Evolutionary conservation across 2,797 vertebrate genomes (phyloP).

Genomic region (Potorous gilbertii): DNA sequence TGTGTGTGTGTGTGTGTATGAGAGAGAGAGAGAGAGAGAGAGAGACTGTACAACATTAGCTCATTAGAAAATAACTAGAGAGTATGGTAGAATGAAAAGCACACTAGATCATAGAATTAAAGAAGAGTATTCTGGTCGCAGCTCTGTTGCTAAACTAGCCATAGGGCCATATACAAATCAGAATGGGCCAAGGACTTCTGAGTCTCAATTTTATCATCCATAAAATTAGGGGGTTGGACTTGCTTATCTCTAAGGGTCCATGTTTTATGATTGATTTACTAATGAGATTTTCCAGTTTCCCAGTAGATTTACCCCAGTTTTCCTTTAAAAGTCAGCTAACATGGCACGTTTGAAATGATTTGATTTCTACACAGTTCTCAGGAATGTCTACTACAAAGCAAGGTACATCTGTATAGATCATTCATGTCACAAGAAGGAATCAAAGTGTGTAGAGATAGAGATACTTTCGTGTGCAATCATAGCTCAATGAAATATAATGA

Average conservation of each 20-base stretch:
- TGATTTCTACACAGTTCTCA: conserved; percentile 1
- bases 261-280: neutral
- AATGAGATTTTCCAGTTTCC: neutral
- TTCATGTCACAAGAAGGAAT: neutral
- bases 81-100: neutral
- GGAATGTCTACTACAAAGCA: conserved; percentile 11
- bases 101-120: neutral
- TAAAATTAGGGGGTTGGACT: neutral
- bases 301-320: too few species aligned
- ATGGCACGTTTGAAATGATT: neutral
- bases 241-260: neutral
- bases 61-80: neutral
- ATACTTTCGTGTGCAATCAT: neutral
- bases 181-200: neutral
- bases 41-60: neutral
- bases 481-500: neutral
- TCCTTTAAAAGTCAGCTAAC: neutral
- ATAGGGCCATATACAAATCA: neutral
- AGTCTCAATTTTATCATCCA: neutral
- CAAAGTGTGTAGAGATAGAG: neutral
- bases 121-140: neutral
- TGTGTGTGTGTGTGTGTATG: too few species aligned
- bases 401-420: neutral
- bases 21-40: too few species aligned
- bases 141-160: neutral